Conservation (phyloP, 1,140 invertebrate species). For the Aricia agestis region DNA sequence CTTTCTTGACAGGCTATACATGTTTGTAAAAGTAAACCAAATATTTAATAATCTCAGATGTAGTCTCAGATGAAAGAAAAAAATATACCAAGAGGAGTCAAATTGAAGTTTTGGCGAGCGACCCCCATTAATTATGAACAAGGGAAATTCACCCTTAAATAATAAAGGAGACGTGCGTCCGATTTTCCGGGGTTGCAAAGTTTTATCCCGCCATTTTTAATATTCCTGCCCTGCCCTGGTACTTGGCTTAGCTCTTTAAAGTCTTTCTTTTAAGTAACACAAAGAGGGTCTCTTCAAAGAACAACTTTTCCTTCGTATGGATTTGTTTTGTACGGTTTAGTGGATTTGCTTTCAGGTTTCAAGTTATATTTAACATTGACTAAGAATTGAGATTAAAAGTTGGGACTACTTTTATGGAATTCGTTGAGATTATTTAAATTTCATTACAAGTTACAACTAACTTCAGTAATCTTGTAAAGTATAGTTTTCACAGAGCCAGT, state of each 20-base stretch:
- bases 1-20: too few species aligned
- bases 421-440: too few species aligned
- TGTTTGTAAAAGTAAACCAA: too few species aligned
- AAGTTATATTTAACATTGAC: neutral
- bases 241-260: conserved; percentile 31
- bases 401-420: too few species aligned
- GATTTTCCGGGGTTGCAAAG: conserved; percentile 43
- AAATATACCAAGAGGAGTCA: conserved; percentile 23
- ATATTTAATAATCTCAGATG: too few species aligned
- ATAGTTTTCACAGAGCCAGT: too few species aligned
- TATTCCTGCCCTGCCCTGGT: conserved; percentile 38
- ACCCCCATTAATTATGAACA: conserved; percentile 57
- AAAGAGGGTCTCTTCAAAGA: conserved; percentile 14
- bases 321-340: conserved; percentile 16
- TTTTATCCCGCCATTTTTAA: conserved; percentile 46
- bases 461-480: too few species aligned
- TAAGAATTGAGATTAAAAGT: neutral
- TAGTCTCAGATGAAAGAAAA: neutral
- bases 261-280: conserved; percentile 30
- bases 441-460: too few species aligned
- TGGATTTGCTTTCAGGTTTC: conserved; percentile 11
- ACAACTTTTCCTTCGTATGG: conserved; percentile 5
- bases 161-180: conserved; percentile 50
- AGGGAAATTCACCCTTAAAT: conserved; percentile 59
- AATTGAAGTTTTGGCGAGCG: conserved; percentile 62